Evolutionary conservation across 2,113 vertebrate genomes (phyloP).

Genomic region (Myotis davidii): DNA sequence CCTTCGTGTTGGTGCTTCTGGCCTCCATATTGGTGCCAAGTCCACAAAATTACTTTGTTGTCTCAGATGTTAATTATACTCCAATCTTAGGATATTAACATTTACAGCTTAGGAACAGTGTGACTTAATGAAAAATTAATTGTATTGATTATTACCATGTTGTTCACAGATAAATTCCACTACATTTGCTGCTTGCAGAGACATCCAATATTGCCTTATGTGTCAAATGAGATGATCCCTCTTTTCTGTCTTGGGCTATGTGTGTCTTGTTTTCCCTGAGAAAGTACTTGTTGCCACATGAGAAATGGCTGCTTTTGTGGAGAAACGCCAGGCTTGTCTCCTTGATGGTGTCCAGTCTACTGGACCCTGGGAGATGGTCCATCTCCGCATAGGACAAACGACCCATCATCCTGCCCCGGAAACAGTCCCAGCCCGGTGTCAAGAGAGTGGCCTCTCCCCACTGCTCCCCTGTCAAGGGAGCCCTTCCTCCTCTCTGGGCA

Average conservation of each 20-base stretch:
- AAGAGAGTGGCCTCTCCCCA: background rate
- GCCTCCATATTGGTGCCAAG: background rate
- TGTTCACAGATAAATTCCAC: constrained; percentile 34
- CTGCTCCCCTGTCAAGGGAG: background rate
- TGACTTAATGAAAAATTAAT: constrained; percentile 45
- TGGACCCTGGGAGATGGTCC: background rate
- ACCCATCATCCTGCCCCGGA: background rate
- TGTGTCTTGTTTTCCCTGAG: constrained; percentile 10
- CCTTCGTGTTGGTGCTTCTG: background rate
- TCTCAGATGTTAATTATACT: background rate
- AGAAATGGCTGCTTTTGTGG: background rate
- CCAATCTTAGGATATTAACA: background rate
- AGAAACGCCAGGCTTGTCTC: background rate
- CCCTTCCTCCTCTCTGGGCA: background rate
- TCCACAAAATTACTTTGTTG: background rate
- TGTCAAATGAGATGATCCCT: background rate
- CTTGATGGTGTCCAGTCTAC: too few relatives aligned
- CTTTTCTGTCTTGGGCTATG: background rate
- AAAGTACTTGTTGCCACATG: background rate
- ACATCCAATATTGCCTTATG: background rate
- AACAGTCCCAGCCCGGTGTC: background rate
- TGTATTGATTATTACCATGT: background rate
- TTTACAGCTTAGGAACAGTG: background rate
- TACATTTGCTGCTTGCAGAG: background rate
- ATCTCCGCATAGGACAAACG: background rate